Evolutionary conservation across 2,797 vertebrate genomes (phyloP).

Genomic region (Coccyzus lansbergi): DNA sequence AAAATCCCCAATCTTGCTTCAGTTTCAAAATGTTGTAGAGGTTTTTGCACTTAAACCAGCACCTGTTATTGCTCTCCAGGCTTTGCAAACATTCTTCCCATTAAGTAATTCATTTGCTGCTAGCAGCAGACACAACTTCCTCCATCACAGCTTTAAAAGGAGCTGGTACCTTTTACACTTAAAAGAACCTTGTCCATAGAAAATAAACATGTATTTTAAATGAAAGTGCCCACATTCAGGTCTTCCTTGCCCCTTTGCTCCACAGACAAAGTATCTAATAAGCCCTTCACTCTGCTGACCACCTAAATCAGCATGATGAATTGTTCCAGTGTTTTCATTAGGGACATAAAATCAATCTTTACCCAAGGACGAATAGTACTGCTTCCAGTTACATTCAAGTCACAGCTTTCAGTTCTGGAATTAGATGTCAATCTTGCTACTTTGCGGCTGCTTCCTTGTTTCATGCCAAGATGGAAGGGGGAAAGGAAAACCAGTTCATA

Average conservation of each 20-base stretch:
- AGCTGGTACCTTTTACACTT: slow-evolving; percentile 15
- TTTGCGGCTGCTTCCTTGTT: not conserved
- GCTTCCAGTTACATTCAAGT: slow-evolving; percentile 12
- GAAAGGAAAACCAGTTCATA: not conserved
- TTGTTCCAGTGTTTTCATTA: not conserved
- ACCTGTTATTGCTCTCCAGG: slow-evolving; percentile 61
- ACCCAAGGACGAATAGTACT: slow-evolving; percentile 16
- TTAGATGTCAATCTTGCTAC: not conserved
- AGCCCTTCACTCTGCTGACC: not conserved
- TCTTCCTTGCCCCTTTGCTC: not conserved
- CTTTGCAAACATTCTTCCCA: slow-evolving; percentile 45
- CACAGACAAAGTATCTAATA: not conserved
- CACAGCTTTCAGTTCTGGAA: not conserved
- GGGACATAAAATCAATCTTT: slow-evolving; percentile 20
- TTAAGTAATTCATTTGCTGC: slow-evolving; percentile 60
- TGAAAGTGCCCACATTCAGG: not conserved
- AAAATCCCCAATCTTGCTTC: not conserved
- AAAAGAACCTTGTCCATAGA: not conserved
- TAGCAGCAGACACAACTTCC: slow-evolving; percentile 44
- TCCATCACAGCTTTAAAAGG: slow-evolving; percentile 1
- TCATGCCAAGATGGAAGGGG: not conserved
- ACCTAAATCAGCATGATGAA: not conserved
- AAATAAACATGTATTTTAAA: slow-evolving; percentile 42
- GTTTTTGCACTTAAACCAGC: slow-evolving; percentile 2
- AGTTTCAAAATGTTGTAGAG: slow-evolving; percentile 25